These are phyloP conservation scores for Xenotilapia caudafasciata DNA, from an alignment of 2,113 vertebrate species.

Conservation along the genomic window DNA sequence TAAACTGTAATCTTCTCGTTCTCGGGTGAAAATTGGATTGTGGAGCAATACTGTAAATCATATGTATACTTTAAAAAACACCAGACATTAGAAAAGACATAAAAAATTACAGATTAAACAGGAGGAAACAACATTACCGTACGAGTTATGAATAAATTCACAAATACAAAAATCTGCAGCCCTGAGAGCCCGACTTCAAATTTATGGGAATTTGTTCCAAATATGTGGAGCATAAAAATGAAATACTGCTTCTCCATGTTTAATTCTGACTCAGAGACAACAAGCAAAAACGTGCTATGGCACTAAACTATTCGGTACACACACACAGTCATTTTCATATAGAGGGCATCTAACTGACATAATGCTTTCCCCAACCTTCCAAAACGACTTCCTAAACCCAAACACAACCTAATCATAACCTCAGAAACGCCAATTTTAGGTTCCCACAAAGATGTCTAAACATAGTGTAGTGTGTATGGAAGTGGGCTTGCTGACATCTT, in stretches of 20 bases:
- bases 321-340: background rate
- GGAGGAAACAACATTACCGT: fast-evolving
- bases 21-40: background rate
- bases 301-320: background rate
- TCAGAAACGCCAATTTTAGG: background rate
- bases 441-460: background rate
- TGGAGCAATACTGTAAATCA: background rate
- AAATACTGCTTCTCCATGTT: background rate
- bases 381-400: fast-evolving
- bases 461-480: background rate
- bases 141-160: background rate
- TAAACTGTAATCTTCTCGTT: background rate
- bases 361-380: background rate
- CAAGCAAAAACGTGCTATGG: background rate
- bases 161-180: background rate
- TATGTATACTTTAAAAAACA: background rate
- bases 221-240: background rate
- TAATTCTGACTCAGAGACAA: background rate
- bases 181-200: background rate
- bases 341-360: background rate
- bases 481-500: background rate
- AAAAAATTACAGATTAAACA: background rate
- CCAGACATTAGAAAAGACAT: background rate
- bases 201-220: background rate
- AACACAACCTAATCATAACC: no score